Conservation (phyloP, 1,140 invertebrate genomes). For the Orius insidiosus region DNA sequence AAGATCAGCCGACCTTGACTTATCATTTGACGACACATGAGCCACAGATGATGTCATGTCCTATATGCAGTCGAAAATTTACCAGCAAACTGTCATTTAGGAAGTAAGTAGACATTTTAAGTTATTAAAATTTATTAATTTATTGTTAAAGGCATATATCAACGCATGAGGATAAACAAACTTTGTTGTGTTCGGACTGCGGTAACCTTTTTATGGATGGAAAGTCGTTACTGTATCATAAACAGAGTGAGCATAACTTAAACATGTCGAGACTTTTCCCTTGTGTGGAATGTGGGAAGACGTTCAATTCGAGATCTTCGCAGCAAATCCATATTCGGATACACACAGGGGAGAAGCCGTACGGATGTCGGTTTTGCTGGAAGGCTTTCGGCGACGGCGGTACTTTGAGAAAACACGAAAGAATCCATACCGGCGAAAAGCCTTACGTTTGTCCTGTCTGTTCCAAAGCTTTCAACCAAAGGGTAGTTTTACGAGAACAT, state of each 20-base stretch:
- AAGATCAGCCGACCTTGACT: constrained; percentile 43
- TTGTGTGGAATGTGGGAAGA: constrained; percentile 69
- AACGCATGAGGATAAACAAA: constrained; percentile 18
- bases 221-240: constrained; percentile 46
- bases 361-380: constrained; percentile 91
- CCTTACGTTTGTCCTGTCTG: constrained; percentile 92
- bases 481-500: constrained; percentile 60
- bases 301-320: constrained; percentile 50
- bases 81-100: background rate
- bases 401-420: constrained; percentile 89
- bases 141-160: constrained; percentile 20
- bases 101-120: background rate
- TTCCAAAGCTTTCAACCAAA: constrained; percentile 65
- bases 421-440: constrained; percentile 93
- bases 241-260: constrained; percentile 23
- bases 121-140: background rate
- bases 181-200: constrained; percentile 39
- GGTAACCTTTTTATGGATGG: constrained; percentile 53
- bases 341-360: constrained; percentile 69
- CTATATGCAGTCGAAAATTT: constrained; percentile 1
- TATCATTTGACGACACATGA: constrained; percentile 45
- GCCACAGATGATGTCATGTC: background rate
- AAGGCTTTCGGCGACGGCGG: constrained; percentile 97
- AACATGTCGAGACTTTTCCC: constrained; percentile 54
- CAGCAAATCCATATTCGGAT: constrained; percentile 75